Evolutionary conservation across 1,140 invertebrate species (phyloP), one percentile per base, ranked within the genome.

Genomic region (Geopemphigus sp.): DNA sequence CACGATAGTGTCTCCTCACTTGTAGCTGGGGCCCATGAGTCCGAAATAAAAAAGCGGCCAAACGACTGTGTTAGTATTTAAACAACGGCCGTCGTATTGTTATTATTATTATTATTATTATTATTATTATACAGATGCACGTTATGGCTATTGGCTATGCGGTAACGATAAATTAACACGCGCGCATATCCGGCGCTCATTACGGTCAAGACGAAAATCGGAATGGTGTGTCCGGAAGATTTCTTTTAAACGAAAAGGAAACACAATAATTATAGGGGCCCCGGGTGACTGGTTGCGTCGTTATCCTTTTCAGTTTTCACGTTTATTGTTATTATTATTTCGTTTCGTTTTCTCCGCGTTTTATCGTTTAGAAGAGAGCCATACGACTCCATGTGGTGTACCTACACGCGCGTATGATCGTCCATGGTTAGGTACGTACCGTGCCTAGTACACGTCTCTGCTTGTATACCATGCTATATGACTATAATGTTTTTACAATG

Each of bases 191-290:
- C 73, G 54, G 73, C 53, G 56, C 54, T 59, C 74, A 78, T 78
- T 50, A 78, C 74, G 19, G 45, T 45, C 24, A 61, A 22, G 53
- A 50, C 29, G 29, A 78, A 78, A 61, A 59, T 32, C 22, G 29
- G 50, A 78, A 78, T 47, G 26, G 74, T 78, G 63, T 78, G 56
- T 78, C 74, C 57, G 45, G 56, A 78, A 78, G 57, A 39, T 3
- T 63, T 78, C 63, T 63, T 47, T 63, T 78, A 63, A 78, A 63
- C 47, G 57, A 78, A 57, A 78, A 50, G 15, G 3, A 50, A 68
- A 68, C 57, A 78, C 74, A 63, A 78, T 78, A 78, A 78, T 78
- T 78, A 78, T 61, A 47, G 56, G 39, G 74, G 57, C 74, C 57
- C 57, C 74, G 45, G 45, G 74, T 61, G 74, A 72, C 50, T 19